Percentiles rank a stretch among this genome's conserved stretches.
phyloP scores from a whole-genome alignment of 2,888 invertebrate species.

The Lottia scabra region DNA sequence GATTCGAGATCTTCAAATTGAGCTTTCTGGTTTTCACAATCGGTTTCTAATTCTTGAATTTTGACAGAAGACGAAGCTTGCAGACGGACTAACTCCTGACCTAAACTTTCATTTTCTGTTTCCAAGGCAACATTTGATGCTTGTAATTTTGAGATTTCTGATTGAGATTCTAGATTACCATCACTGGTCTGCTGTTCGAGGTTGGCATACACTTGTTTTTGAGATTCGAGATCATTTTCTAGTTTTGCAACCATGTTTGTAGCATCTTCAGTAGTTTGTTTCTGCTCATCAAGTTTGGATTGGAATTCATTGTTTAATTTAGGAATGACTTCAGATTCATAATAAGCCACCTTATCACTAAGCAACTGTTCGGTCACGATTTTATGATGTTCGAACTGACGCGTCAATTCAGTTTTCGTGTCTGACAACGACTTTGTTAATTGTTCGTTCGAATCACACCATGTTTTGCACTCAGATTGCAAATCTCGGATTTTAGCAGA shows the following conservation, averaged over 20 bases:
- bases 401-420: background rate
- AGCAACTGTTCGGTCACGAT: background rate
- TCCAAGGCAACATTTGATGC: conserved; percentile 10
- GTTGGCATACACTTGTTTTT: background rate
- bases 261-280: background rate
- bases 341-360: background rate
- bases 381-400: background rate
- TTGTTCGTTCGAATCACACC: background rate
- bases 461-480: background rate
- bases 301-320: background rate
- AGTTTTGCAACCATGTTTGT: background rate
- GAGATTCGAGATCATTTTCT: background rate
- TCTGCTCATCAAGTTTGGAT: background rate
- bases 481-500: background rate
- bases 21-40: conserved; percentile 10
- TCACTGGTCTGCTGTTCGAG: conserved; percentile 1
- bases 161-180: conserved; percentile 20
- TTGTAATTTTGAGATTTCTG: background rate
- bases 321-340: background rate
- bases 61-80: background rate
- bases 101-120: conserved; percentile 6
- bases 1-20: background rate
- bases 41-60: background rate
- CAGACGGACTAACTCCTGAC: conserved; percentile 7
- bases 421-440: background rate